These are phyloP conservation scores for Miichthys miiuy DNA, from an alignment of 2,797 vertebrate genomes.

Conservation along the genomic window DNA sequence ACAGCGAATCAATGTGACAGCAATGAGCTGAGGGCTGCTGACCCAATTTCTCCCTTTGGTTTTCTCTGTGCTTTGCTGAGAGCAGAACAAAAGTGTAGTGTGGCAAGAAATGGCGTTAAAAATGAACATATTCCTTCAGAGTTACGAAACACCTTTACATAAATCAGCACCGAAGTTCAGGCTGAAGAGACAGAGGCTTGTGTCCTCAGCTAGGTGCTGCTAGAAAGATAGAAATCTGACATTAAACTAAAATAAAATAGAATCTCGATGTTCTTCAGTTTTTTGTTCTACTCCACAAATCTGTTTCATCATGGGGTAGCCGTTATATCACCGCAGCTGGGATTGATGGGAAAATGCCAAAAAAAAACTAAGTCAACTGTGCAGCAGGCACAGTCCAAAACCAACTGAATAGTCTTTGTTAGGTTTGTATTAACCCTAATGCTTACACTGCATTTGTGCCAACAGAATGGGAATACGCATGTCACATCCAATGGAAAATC, in stretches of 20 bases:
- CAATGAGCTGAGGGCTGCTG: slow-evolving; percentile 58
- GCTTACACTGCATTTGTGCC: neutral
- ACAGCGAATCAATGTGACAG: slow-evolving; percentile 61
- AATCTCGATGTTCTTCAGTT: neutral
- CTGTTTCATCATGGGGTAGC: neutral
- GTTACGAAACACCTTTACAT: slow-evolving; percentile 15
- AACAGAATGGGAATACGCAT: neutral
- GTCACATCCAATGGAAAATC: neutral
- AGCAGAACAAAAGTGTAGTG: neutral
- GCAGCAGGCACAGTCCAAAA: neutral
- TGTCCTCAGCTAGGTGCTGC: slow-evolving; percentile 2
- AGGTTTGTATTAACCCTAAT: neutral
- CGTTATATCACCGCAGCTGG: neutral
- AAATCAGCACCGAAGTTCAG: slow-evolving; percentile 11
- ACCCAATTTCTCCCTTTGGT: slow-evolving; percentile 65
- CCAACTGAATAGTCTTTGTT: neutral
- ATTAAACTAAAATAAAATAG: neutral
- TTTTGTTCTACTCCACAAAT: neutral
- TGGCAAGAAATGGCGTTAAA: slow-evolving; percentile 18
- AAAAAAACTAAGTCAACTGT: neutral
- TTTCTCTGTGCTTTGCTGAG: slow-evolving; percentile 29
- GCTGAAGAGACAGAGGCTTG: neutral
- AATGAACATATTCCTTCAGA: slow-evolving; percentile 26
- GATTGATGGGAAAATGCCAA: neutral
- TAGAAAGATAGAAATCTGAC: neutral